Conservation (phyloP, 2,113 vertebrate genomes). For the Carlito syrichta region DNA sequence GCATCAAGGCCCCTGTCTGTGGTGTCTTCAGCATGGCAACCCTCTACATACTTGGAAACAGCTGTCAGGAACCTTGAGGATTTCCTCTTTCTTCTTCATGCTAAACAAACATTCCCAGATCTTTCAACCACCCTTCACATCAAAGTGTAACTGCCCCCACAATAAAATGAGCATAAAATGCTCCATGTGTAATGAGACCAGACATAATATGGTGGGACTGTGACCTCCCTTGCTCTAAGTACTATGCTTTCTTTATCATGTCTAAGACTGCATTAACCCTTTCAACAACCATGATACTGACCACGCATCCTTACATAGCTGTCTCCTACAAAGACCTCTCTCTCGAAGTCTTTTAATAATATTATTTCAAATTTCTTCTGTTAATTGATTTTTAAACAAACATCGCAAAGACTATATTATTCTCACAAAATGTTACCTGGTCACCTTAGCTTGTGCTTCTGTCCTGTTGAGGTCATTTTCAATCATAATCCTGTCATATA, state of each 20-base stretch:
- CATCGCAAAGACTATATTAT: neutral
- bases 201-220: neutral
- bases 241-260: neutral
- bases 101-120: neutral
- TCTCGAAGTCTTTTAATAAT: neutral
- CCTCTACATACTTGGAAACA: neutral
- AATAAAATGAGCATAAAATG: neutral
- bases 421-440: neutral
- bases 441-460: neutral
- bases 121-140: neutral
- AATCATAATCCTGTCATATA: neutral
- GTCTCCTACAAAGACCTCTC: neutral
- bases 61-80: neutral
- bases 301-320: neutral
- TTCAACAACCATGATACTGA: neutral
- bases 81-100: neutral
- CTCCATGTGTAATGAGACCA: neutral
- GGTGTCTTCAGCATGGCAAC: neutral
- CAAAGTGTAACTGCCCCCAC: neutral
- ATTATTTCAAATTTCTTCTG: neutral
- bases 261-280: neutral
- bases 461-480: neutral
- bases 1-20: fast-evolving
- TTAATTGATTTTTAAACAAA: neutral
- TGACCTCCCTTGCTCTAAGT: neutral